Evolutionary conservation across 2,797 vertebrate genomes (phyloP).

Genomic region (Gorsachius magnificus): DNA sequence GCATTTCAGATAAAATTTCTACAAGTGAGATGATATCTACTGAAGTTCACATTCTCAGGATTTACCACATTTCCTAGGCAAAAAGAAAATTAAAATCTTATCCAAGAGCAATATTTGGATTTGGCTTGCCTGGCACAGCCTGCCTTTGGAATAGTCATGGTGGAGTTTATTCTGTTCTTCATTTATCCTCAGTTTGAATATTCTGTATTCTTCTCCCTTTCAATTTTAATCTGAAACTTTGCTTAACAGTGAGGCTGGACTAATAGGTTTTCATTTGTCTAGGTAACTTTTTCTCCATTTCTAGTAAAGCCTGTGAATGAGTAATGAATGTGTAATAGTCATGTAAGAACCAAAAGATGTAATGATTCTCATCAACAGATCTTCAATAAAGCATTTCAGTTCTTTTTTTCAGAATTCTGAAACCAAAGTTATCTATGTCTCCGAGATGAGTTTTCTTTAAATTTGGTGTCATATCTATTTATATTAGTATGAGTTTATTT

Average conservation of each 20-base stretch:
- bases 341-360: too few relatives aligned
- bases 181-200: neutral
- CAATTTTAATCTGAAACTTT: neutral
- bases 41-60: neutral
- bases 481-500: neutral
- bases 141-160: neutral
- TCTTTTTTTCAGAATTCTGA: neutral
- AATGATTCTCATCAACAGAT: neutral
- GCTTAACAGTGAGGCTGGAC: neutral
- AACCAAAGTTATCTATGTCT: neutral
- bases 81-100: neutral
- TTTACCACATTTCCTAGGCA: neutral
- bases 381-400: neutral
- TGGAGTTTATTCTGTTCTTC: neutral
- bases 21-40: neutral
- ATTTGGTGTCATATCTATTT: accelerated
- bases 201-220: neutral
- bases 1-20: neutral
- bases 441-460: neutral
- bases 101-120: neutral
- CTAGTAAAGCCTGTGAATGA: neutral
- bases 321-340: neutral
- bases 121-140: neutral
- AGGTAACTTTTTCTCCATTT: neutral
- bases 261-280: neutral